Conservation (phyloP, 2,888 invertebrate species). For the Leptogaster cylindrica region DNA sequence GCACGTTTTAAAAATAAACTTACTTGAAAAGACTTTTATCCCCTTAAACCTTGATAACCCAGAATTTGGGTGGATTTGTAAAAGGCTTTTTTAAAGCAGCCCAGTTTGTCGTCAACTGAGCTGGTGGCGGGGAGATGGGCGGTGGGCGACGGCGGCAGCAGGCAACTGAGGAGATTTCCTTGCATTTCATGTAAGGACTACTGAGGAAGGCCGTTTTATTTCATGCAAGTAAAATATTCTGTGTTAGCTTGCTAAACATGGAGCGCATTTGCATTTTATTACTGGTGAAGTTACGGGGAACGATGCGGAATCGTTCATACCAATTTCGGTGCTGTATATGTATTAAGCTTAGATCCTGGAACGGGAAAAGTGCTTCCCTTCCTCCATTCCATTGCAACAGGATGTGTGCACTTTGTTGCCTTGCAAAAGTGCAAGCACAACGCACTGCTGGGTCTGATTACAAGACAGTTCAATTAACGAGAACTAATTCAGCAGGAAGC, state of each 20-base stretch:
- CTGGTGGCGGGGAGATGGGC: too few species aligned
- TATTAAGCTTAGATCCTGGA: background rate
- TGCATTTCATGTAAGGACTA: background rate
- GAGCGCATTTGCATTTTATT: slow-evolving; percentile 30
- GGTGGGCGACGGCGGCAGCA: too few species aligned
- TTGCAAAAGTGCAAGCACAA: background rate
- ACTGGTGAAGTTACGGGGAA: background rate
- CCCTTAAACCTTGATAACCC: too few species aligned
- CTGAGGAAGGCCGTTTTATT: background rate
- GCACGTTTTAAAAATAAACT: too few species aligned
- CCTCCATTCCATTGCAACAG: background rate
- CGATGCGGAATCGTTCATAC: background rate
- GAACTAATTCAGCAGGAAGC: background rate
- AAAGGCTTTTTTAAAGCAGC: too few species aligned
- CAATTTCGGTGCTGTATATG: background rate
- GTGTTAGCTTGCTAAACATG: slow-evolving; percentile 16
- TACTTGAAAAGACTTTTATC: too few species aligned
- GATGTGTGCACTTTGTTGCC: background rate
- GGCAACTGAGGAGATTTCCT: slow-evolving; percentile 2
- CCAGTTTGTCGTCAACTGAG: too few species aligned
- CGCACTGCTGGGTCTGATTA: background rate
- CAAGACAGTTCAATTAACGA: background rate
- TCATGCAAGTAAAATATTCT: slow-evolving; percentile 1
- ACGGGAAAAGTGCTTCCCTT: background rate
- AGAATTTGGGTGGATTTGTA: too few species aligned